Evolutionary conservation across 2,888 invertebrate genomes (phyloP).

Genomic region (Panzeria rudis): DNA sequence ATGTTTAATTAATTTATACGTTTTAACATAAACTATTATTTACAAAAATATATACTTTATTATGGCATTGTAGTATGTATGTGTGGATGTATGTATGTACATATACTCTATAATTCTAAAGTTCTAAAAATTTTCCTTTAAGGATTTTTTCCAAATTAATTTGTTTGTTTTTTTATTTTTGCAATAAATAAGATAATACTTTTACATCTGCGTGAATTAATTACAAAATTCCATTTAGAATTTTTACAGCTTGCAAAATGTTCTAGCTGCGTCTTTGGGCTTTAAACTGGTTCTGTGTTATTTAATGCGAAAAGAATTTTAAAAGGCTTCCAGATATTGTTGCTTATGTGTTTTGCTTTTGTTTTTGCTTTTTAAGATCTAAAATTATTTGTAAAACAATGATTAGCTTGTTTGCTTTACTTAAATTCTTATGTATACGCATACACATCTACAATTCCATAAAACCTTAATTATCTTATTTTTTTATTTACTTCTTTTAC

Average conservation of each 20-base stretch:
- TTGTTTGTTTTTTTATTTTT: not conserved
- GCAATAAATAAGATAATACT: not conserved
- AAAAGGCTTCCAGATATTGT: slow-evolving; percentile 52
- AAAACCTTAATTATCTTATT: not conserved
- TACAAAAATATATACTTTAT: too few relatives aligned
- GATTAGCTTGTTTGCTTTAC: slow-evolving; percentile 44
- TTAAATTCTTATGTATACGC: slow-evolving; percentile 2
- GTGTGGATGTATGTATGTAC: not conserved
- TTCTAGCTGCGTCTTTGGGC: slow-evolving; percentile 10
- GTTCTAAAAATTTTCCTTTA: slow-evolving; percentile 39
- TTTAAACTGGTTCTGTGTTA: slow-evolving; percentile 65
- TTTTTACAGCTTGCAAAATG: slow-evolving; percentile 29
- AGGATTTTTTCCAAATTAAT: not conserved
- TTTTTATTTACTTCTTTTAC: slow-evolving; percentile 37
- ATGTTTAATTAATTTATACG: slow-evolving; percentile 25
- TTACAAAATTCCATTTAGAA: slow-evolving; percentile 57
- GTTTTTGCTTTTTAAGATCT: slow-evolving; percentile 11
- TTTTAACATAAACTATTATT: not conserved
- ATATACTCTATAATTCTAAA: not conserved
- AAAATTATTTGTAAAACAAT: slow-evolving; percentile 45
- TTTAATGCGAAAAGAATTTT: slow-evolving; percentile 29
- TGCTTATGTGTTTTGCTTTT: slow-evolving; percentile 24
- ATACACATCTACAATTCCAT: not conserved
- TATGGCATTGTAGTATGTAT: too few relatives aligned
- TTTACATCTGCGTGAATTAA: slow-evolving; percentile 30